Conservation (phyloP, 2,888 invertebrate genomes). For the Polyploca ridens region DNA sequence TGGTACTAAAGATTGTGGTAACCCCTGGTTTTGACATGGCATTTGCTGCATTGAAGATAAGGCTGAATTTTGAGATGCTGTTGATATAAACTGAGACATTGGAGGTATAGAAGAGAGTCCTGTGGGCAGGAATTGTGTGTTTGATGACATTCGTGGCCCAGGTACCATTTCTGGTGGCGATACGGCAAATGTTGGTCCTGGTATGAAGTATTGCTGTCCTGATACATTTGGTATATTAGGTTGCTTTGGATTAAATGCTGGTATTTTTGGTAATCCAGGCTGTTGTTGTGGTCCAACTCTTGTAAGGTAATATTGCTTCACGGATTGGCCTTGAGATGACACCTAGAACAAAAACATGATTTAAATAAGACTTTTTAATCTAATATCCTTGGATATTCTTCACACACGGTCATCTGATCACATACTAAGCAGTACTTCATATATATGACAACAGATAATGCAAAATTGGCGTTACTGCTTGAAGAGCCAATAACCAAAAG, state of each 20-base stretch:
- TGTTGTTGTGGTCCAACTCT: background rate
- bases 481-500: too few relatives aligned
- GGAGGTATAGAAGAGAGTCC: background rate
- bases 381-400: background rate
- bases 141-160: background rate
- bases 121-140: background rate
- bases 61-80: background rate
- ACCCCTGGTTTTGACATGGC: background rate
- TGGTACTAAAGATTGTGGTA: background rate
- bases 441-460: too few relatives aligned
- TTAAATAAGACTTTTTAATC: background rate
- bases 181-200: background rate
- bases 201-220: background rate
- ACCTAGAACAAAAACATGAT: background rate
- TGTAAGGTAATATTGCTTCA: background rate
- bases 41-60: background rate
- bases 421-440: background rate
- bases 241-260: conserved; percentile 1
- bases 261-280: background rate
- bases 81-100: background rate
- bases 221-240: background rate
- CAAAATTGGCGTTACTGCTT: too few relatives aligned
- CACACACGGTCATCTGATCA: background rate
- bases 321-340: background rate
- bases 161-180: background rate